phyloP scores from a whole-genome alignment of 2,113 vertebrate species.

The Ariopsis seemanni region DNA sequence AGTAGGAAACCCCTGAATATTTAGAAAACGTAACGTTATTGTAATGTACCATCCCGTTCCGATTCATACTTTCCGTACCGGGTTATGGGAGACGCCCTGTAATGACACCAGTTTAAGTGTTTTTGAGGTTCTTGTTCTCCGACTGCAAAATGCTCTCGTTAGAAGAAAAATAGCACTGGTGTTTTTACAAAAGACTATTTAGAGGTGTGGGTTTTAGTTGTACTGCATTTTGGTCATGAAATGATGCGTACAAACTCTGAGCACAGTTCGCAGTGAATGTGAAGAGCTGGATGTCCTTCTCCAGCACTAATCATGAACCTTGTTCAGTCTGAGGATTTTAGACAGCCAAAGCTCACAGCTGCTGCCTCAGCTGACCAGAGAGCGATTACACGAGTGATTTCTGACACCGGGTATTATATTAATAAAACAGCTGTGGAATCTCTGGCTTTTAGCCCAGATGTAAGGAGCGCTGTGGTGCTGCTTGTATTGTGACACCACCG shows the following conservation, averaged over 20 bases:
- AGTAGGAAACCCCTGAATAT: too few relatives aligned
- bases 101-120: background rate
- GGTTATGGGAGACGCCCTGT: background rate
- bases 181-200: background rate
- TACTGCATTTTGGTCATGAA: background rate
- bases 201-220: background rate
- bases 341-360: constrained; percentile 28
- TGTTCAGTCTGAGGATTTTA: constrained; percentile 28
- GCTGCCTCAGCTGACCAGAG: constrained; percentile 16
- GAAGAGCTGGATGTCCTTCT: background rate
- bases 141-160: background rate
- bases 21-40: too few relatives aligned
- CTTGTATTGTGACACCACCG: constrained; percentile 32
- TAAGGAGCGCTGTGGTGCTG: constrained; percentile 18
- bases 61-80: too few relatives aligned
- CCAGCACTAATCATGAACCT: constrained; percentile 17
- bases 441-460: constrained; percentile 17
- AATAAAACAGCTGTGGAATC: constrained; percentile 47
- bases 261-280: background rate
- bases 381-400: constrained; percentile 30
- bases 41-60: too few relatives aligned
- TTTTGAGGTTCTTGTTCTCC: background rate
- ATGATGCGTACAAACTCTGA: background rate
- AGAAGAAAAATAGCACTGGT: background rate
- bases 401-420: constrained; percentile 24